phyloP scores from a whole-genome alignment of 2,113 vertebrate species.

The Opisthocomus hoazin region DNA sequence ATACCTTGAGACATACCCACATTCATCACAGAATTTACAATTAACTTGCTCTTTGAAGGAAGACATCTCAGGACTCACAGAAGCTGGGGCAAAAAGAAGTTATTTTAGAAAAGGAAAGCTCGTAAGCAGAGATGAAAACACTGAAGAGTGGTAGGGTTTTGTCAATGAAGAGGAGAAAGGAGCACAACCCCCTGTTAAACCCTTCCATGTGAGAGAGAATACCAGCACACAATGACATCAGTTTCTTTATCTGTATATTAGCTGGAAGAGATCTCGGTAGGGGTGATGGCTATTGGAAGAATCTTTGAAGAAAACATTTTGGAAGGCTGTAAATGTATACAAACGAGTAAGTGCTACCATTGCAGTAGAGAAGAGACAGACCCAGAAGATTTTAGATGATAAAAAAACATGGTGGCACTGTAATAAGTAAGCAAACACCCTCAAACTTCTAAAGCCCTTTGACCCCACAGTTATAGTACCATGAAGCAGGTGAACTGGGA shows the following conservation, averaged over 20 bases:
- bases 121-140: background rate
- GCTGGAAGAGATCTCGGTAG: background rate
- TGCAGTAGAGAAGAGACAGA: background rate
- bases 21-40: background rate
- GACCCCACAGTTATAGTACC: background rate
- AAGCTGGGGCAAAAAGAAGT: background rate
- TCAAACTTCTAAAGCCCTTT: background rate
- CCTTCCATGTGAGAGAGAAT: background rate
- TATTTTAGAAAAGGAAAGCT: background rate
- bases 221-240: background rate
- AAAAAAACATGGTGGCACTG: rapidly evolving
- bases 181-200: background rate
- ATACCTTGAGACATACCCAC: background rate
- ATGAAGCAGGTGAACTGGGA: background rate
- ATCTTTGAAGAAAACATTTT: background rate
- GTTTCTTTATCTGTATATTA: background rate
- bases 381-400: background rate
- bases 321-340: rapidly evolving
- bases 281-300: background rate
- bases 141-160: background rate
- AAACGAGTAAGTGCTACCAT: background rate
- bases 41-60: background rate
- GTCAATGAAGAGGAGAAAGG: background rate
- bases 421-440: background rate
- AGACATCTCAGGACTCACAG: background rate